Evolutionary conservation across 2,797 vertebrate genomes (phyloP), one percentile per base, ranked within the genome.

Genomic region (Brachymystax lenok): DNA sequence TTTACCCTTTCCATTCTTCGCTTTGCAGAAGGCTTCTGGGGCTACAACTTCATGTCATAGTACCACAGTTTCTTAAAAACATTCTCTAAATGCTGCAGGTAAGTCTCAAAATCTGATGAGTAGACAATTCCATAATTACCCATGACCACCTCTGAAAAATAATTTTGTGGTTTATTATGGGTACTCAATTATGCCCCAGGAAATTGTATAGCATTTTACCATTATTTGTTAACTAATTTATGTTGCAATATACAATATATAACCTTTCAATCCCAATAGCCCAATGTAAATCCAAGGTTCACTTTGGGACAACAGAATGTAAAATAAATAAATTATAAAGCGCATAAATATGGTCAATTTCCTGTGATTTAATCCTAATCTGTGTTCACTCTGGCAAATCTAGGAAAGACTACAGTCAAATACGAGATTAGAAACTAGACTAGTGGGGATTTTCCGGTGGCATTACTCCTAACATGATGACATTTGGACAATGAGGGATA

Each of bases 351-450:
- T 78, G 70, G 51, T 30, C 27, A 40, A 75, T 77, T 79, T 74
- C 77, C 69, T 77, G 69, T 68, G n/a, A 16, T 54, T 56, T 50
- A 76, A 78, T 78, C 69, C 72, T 82, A 80, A 83, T 76, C 71
- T 79, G 59, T 77, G 71, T 74, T 78, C 59, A 80, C 64, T 27
- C 50, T 46, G 70, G 30, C 28, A 35, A 81, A 78, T 80, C 66
- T 69, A 59, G 59, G 51, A 74, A 71, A 83, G 50, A 79, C 77
- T 35, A 52, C 33, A 80, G 52, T 79, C 27, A 69, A 67, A 75
- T 30, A 82, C 40, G 59, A 76, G 77, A 85, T 84, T 82, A 77
- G 21, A 70, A 16, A 72, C 63, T 69, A 79, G 59, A 81, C 81
- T 59, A 68, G 33, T 76, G 70, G 67, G 52, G 50, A 73, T 81